Percentiles rank a stretch among this genome's conserved stretches.
Conservation (phyloP, 2,113 vertebrate species). For the Cyprinodon tularosa region DNA sequence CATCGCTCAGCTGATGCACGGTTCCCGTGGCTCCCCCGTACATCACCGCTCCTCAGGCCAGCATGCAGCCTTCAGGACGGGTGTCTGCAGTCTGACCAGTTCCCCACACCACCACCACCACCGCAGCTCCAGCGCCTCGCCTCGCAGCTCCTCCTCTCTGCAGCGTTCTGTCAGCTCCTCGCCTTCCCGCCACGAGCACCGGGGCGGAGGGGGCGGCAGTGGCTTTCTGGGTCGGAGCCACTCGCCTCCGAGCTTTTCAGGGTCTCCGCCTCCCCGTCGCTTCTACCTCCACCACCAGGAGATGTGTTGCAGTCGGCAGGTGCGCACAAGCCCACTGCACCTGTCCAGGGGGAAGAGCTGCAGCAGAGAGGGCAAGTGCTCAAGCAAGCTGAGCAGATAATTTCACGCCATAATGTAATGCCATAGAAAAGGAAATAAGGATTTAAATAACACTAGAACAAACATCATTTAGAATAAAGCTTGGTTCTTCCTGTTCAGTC, state of each 20-base stretch:
- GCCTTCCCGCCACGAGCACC: conserved; percentile 89
- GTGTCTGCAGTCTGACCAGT: conserved; percentile 87
- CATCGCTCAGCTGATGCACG: conserved; percentile 95
- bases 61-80: conserved; percentile 85
- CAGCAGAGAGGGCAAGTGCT: conserved; percentile 88
- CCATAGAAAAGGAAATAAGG: conserved; percentile 34
- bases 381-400: conserved; percentile 97
- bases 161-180: conserved; percentile 96
- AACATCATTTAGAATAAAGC: conserved; percentile 25
- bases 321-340: conserved; percentile 83
- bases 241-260: conserved; percentile 95
- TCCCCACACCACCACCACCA: conserved; percentile 85
- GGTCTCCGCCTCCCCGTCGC: conserved; percentile 92
- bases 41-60: conserved; percentile 77
- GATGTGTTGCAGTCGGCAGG: conserved; percentile 88
- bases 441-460: conserved; percentile 17
- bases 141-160: conserved; percentile 90
- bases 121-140: conserved; percentile 94
- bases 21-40: conserved; percentile 84
- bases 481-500: conserved; percentile 47
- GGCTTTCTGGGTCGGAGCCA: conserved; percentile 89
- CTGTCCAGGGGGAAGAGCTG: conserved; percentile 78
- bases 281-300: conserved; percentile 90
- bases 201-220: conserved; percentile 76
- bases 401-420: conserved; percentile 27